A percentile compares a stretch with the other conserved stretches of the same genome.
These are phyloP conservation scores for Lasioglossum albipes DNA, from an alignment of 1,140 invertebrate species.

Conservation along the genomic window DNA sequence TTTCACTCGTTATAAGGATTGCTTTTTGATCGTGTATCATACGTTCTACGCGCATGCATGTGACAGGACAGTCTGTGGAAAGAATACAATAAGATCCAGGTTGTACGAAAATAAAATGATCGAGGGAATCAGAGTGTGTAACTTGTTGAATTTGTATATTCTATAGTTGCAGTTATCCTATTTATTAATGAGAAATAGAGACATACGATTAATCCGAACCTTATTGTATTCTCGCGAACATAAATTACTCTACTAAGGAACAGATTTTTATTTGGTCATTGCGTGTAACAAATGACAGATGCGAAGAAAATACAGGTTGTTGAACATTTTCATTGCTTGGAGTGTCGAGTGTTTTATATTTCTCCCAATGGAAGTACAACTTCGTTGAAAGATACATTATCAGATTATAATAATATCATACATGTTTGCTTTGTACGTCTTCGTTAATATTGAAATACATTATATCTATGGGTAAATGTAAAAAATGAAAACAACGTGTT, in stretches of 20 bases:
- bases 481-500: slow-evolving; percentile 14
- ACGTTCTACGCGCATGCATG: too few species aligned
- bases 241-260: background rate
- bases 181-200: too few species aligned
- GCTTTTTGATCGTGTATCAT: too few species aligned
- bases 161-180: too few species aligned
- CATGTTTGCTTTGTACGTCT: slow-evolving; percentile 48
- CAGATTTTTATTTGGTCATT: background rate
- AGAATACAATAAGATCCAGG: too few species aligned
- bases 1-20: too few species aligned
- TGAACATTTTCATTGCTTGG: background rate
- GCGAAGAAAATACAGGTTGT: background rate
- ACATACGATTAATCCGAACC: too few species aligned
- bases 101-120: too few species aligned
- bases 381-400: slow-evolving; percentile 27
- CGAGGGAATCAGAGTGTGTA: too few species aligned
- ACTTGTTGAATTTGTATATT: too few species aligned
- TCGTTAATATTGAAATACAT: slow-evolving; percentile 30
- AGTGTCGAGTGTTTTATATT: slow-evolving; percentile 9
- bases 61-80: too few species aligned
- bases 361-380: background rate
- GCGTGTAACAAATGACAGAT: background rate
- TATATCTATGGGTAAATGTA: slow-evolving; percentile 33
- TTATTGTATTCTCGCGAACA: background rate
- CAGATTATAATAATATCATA: slow-evolving; percentile 31